Evolutionary conservation across 2,797 vertebrate genomes (phyloP), one percentile per base, ranked within the genome.

Genomic region (Sebastes alutus): DNA sequence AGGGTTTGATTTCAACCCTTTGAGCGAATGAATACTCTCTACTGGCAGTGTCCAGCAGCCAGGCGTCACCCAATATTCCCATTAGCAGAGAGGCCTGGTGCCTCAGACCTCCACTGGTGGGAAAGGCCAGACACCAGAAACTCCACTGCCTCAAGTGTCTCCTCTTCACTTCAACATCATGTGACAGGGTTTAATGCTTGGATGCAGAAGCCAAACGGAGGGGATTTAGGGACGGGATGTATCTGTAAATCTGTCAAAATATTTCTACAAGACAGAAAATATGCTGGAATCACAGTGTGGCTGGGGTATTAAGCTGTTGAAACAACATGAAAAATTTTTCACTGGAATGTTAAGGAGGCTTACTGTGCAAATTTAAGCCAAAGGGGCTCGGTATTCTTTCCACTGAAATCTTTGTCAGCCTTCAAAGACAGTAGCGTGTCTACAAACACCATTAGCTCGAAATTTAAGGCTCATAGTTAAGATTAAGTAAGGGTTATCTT

Each of bases 181-280:
- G 90, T 94, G 94, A 94, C 92, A 92, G 89, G 93, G 88, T 91
- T 93, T 93, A 93, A 92, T 92, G 92, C 91, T 92, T 78, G 81
- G 88, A 88, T 92, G 90, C 93, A 83, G 82, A 91, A 94, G 91
- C 86, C 92, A 94, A 93, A 89, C 87, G 88, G 90, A 87, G 82
- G 89, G 92, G 93, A 93, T 95, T 94, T 93, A 84, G 84, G 86
- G 87, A 93, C 32, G 82, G 89, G 89, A 90, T 92, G 75, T 89
- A 92, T 94, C 90, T 93, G 92, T 87, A 91, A 92, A 94, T 94
- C 92, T 94, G 93, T 95, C 92, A 93, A 94, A 94, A 93, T 95
- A 93, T 92, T 95, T 94, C 92, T 89, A 93, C 92, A 89, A 93
- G 90, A 92, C 87, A 89, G 88, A 94, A 93, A 93, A 92, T 93